A percentile compares a stretch with the other conserved stretches of the same genome.
These are phyloP conservation scores for Porites lutea DNA, from an alignment of 64 coral and sea anemone species.

Conservation along the genomic window DNA sequence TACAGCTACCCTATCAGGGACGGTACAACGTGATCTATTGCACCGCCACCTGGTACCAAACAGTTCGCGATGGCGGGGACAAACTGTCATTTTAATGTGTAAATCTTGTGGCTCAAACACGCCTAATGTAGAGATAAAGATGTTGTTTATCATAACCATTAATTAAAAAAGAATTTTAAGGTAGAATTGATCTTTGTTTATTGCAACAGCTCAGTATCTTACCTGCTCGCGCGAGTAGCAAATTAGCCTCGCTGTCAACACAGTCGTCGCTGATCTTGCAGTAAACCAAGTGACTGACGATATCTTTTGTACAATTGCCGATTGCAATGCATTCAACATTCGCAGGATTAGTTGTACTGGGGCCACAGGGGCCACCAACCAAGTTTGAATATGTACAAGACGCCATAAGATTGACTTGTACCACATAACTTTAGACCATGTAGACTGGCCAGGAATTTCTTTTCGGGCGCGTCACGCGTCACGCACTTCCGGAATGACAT, in stretches of 20 bases:
- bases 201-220: not conserved
- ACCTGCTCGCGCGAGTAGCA: slow-evolving; percentile 28
- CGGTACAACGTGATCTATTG: not conserved
- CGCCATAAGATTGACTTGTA: too few species aligned
- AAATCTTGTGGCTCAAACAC: slow-evolving; percentile 14
- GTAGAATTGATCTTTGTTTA: too few species aligned
- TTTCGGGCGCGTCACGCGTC: too few species aligned
- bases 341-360: slow-evolving; percentile 8
- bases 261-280: slow-evolving; percentile 1
- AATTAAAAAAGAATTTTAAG: too few species aligned
- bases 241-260: slow-evolving; percentile 10
- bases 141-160: too few species aligned
- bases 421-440: too few species aligned
- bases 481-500: too few species aligned
- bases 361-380: slow-evolving; percentile 12
- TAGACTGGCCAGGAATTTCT: too few species aligned
- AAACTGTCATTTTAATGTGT: slow-evolving; percentile 24
- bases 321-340: slow-evolving; percentile 17
- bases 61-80: slow-evolving; percentile 13
- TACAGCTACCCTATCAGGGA: not conserved
- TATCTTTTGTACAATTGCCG: slow-evolving; percentile 10
- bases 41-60: slow-evolving; percentile 53
- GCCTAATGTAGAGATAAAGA: not conserved
- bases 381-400: not conserved
- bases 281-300: not conserved